phyloP scores from a whole-genome alignment of 2,113 vertebrate genomes.

The Hemibagrus wyckioides region DNA sequence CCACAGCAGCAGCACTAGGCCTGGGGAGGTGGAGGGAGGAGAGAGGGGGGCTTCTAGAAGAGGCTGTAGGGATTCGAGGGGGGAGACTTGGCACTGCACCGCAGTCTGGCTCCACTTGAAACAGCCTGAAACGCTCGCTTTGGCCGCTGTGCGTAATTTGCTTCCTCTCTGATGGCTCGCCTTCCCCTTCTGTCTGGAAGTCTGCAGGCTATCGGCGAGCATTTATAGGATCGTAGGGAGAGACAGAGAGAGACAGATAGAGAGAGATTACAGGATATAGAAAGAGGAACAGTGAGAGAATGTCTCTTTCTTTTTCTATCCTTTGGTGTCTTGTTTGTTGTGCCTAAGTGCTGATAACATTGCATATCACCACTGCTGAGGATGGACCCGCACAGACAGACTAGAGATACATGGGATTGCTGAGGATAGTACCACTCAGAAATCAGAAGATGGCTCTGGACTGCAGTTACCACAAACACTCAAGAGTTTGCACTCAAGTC shows the following conservation, averaged over 20 bases:
- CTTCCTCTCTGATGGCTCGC: slow-evolving; percentile 59
- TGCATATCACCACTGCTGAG: no score
- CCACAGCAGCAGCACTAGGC: slow-evolving; percentile 56
- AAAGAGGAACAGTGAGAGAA: background rate
- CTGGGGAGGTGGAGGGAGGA: slow-evolving; percentile 59
- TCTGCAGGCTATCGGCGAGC: slow-evolving; percentile 61
- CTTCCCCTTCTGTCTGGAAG: slow-evolving; percentile 57
- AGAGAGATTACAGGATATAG: background rate
- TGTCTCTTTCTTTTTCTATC: background rate
- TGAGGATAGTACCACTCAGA: no score
- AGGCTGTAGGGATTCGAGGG: background rate
- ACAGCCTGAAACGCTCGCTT: slow-evolving; percentile 51
- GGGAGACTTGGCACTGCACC: slow-evolving; percentile 56
- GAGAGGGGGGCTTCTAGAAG: slow-evolving; percentile 52
- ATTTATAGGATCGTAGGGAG: slow-evolving; percentile 62
- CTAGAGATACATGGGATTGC: no score
- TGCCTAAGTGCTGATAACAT: background rate
- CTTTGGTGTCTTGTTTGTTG: slow-evolving; percentile 7
- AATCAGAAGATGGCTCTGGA: no score
- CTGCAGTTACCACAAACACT: no score
- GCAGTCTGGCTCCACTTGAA: slow-evolving; percentile 67
- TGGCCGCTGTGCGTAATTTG: slow-evolving; percentile 66
- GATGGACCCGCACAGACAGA: no score
- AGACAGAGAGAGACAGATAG: background rate
- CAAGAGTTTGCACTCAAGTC: no score